Percentiles rank a stretch among this genome's conserved stretches.
Conservation (phyloP, 2,797 vertebrate species). For the Synanceia verrucosa region DNA sequence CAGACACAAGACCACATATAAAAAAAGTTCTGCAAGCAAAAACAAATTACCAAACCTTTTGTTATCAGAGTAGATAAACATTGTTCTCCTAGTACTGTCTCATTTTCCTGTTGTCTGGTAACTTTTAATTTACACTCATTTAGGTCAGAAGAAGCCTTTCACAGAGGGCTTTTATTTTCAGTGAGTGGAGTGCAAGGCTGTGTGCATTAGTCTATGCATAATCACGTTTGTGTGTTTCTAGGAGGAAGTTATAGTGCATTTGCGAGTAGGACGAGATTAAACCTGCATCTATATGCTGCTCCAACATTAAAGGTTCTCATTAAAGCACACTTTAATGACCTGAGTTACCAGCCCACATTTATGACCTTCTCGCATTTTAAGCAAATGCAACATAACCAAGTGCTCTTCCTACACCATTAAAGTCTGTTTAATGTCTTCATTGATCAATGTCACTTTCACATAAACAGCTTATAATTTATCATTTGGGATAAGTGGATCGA, state of each 20-base stretch:
- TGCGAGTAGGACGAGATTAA: conserved; percentile 36
- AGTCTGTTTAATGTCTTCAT: conserved; percentile 76
- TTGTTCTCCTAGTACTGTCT: conserved; percentile 27
- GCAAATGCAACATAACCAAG: conserved; percentile 71
- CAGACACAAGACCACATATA: background rate
- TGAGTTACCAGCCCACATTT: conserved; percentile 60
- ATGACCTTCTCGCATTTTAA: conserved; percentile 71
- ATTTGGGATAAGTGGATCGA: conserved; percentile 67
- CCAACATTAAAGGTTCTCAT: conserved; percentile 60
- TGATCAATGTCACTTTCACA: conserved; percentile 78
- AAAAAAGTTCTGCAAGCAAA: conserved; percentile 5
- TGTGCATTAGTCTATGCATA: conserved; percentile 34
- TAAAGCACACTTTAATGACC: conserved; percentile 66
- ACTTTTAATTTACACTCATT: conserved; percentile 61
- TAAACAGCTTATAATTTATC: conserved; percentile 75
- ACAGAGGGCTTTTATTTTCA: conserved; percentile 47
- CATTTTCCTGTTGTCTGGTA: conserved; percentile 43
- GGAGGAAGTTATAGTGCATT: conserved; percentile 15
- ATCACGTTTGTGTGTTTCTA: conserved; percentile 34
- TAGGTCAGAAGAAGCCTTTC: conserved; percentile 41
- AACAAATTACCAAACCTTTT: conserved; percentile 44
- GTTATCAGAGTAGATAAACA: conserved; percentile 32
- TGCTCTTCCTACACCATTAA: conserved; percentile 69
- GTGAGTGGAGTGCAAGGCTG: conserved; percentile 20
- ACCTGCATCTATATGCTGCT: conserved; percentile 48